These are phyloP conservation scores for Dendroctonus ponderosae DNA, from an alignment of 1,140 invertebrate genomes.

Conservation along the genomic window DNA sequence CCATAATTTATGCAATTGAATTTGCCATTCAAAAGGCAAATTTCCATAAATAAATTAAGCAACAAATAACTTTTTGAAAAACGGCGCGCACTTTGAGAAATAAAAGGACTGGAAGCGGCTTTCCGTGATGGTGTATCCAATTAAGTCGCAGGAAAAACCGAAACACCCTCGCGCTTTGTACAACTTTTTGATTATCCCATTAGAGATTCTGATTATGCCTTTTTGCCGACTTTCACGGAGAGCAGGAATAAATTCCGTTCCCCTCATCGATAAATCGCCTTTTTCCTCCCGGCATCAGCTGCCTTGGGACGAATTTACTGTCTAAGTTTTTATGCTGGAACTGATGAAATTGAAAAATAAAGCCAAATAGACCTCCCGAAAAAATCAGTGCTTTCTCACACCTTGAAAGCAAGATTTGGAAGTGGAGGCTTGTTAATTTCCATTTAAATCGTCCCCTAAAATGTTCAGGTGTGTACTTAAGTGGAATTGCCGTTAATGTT, in stretches of 20 bases:
- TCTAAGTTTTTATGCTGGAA: constrained; percentile 7
- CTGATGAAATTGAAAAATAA: constrained; percentile 1
- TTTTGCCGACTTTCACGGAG: background rate
- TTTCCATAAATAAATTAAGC: constrained; percentile 1
- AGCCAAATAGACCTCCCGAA: background rate
- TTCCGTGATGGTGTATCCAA: background rate
- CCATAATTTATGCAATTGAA: background rate
- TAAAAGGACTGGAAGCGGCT: background rate
- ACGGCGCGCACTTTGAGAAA: background rate
- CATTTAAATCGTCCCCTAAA: too few species aligned
- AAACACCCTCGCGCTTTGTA: constrained; percentile 5
- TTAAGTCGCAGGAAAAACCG: constrained; percentile 5
- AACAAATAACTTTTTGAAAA: constrained; percentile 2
- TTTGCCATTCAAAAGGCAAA: constrained; percentile 1
- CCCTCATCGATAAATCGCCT: constrained; percentile 3
- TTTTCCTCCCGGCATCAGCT: constrained; percentile 1
- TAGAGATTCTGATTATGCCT: constrained; percentile 6
- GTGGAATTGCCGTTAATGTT: too few species aligned
- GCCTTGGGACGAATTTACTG: constrained; percentile 10
- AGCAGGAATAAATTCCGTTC: constrained; percentile 3
- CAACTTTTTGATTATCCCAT: constrained; percentile 13
- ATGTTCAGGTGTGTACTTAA: too few species aligned
- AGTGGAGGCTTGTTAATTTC: too few species aligned
- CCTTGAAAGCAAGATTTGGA: too few species aligned
- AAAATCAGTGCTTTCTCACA: background rate